Conservation (phyloP, 1,140 invertebrate genomes). For the Sesamia nonagrioides region DNA sequence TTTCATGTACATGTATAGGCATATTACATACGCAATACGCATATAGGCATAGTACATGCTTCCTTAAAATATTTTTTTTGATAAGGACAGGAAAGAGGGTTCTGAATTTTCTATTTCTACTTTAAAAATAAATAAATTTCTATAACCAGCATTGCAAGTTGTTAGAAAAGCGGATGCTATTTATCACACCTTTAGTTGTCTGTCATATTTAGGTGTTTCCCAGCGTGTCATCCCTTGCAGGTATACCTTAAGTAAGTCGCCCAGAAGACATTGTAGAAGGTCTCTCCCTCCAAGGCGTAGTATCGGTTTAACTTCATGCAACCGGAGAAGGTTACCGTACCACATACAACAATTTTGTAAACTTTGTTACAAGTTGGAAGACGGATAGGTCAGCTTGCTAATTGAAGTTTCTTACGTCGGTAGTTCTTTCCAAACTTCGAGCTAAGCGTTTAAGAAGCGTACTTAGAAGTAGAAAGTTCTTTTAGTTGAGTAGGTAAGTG, state of each 20-base stretch:
- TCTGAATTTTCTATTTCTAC: too few species aligned
- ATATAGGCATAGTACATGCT: too few species aligned
- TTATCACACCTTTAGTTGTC: too few species aligned
- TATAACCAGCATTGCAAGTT: too few species aligned
- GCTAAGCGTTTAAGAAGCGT: slow-evolving; percentile 12
- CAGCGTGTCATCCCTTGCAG: background rate
- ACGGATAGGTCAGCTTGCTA: slow-evolving; percentile 28
- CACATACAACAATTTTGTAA: slow-evolving; percentile 21
- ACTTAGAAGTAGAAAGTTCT: background rate
- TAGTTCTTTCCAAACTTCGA: slow-evolving; percentile 12
- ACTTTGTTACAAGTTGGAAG: background rate
- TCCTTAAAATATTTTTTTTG: too few species aligned
- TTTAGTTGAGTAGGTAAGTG: slow-evolving; percentile 2
- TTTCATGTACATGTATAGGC: too few species aligned
- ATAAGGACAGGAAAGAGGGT: too few species aligned
- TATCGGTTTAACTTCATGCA: background rate
- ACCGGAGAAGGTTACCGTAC: background rate
- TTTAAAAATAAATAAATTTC: too few species aligned
- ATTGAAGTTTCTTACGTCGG: slow-evolving; percentile 32
- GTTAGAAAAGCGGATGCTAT: too few species aligned
- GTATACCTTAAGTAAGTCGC: background rate
- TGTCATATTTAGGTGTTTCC: background rate
- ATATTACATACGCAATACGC: too few species aligned
- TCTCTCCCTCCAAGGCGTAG: background rate
- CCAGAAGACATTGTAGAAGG: background rate